Base-by-base conservation (phyloP, 2,888 invertebrate species). In the Spodoptera picta region DNA sequence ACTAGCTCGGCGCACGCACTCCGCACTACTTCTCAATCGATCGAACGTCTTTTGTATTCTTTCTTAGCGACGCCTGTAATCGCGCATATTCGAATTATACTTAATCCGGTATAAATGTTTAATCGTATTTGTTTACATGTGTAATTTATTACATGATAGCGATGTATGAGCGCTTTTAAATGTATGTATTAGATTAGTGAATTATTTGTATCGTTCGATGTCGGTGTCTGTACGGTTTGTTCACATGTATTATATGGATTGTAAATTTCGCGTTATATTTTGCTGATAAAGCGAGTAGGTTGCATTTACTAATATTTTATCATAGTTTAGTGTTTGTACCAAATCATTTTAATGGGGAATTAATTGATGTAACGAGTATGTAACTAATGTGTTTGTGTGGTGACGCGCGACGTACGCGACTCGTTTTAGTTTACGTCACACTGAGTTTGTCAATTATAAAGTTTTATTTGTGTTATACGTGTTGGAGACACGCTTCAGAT, bases 291-390 rank as follows among this genome's bases (percentile, higher is more conserved):
- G 88, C 83, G 87, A 90, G 89, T 92, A 92, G 91, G 84, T 90
- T 93, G 94, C 94, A 94, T 94, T 94, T 94, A 94, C 94, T 94
- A 94, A 93, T 94, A 89, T 92, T 92, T 92, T 93, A 92, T 90
- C 79, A 85, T 93, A 93, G 92, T 75, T 87, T 92, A 92, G 90
- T 87, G 90, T 91, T 92, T 90, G 90, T 93, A 93, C 94, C 94
- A 92, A 94, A 93, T 92, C 84, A 85, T 87, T 87, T 79, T 86
- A 86, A 85, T 83, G 85, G 83, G 85, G 82, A 84, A 82, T 86
- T 82, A 85, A 80, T 87, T 83, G 80, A 83, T 83, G 75, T 82
- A 75, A 76, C 60, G 68, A 76, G 47, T 73, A 47, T 57, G 54
- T 69, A 62, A 60, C 36, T 47, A 50, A 69, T 53, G 66, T 52